A percentile compares a stretch with the other conserved stretches of the same genome.
These are phyloP conservation scores for Mobula hypostoma DNA, from an alignment of 2,113 vertebrate species.

Conservation along the genomic window DNA sequence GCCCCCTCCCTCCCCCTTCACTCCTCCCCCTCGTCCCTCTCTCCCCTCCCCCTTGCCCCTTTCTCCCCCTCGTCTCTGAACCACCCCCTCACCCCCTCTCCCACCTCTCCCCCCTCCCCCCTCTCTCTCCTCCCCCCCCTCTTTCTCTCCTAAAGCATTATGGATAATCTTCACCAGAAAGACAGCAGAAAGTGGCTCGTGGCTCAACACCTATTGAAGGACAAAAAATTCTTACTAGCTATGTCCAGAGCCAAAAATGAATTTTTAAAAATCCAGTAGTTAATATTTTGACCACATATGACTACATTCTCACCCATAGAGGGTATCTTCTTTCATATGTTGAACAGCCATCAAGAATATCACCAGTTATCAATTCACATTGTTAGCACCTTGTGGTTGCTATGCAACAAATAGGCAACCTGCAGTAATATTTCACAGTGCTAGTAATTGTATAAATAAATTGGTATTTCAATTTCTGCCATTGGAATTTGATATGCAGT, in stretches of 20 bases:
- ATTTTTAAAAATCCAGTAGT: background rate
- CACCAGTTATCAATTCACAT: slow-evolving; percentile 1
- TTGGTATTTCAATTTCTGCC: slow-evolving; percentile 8
- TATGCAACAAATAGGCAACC: background rate
- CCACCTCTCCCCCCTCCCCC: no score
- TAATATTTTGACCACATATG: slow-evolving; percentile 5
- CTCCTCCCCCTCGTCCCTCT: no score
- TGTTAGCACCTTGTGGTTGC: slow-evolving; percentile 25
- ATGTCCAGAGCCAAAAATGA: background rate
- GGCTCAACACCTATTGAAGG: no score
- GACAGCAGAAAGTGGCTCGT: no score
- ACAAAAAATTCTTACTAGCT: no score
- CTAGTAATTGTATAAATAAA: slow-evolving; percentile 8
- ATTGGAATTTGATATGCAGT: background rate
- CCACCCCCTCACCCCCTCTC: no score
- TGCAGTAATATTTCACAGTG: background rate
- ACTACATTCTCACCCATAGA: background rate
- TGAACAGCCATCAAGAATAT: background rate
- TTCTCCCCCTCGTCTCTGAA: no score
- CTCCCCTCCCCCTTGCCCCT: no score
- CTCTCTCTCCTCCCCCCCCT: no score
- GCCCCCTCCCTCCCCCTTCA: no score
- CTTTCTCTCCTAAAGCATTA: no score
- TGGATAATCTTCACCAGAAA: no score
- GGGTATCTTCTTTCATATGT: background rate